Evolutionary conservation across 2,888 invertebrate species (phyloP).

Genomic region (Horisme vitalbata): DNA sequence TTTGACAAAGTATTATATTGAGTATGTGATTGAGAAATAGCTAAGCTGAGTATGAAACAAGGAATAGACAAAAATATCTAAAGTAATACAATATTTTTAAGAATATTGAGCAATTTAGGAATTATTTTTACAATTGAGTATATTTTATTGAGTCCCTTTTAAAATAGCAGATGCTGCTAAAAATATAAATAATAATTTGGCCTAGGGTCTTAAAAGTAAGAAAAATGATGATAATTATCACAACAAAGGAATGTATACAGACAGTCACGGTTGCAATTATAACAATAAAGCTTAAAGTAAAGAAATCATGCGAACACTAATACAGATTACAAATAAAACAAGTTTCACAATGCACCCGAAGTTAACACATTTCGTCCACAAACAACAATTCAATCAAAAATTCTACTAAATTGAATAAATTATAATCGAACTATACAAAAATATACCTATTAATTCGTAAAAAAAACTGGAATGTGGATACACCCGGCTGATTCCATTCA

Average conservation of each 20-base stretch:
- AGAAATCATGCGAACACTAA: conserved; percentile 43
- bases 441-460: conserved; percentile 38
- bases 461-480: conserved; percentile 59
- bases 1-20: conserved; percentile 54
- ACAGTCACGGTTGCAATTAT: conserved; percentile 40
- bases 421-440: conserved; percentile 67
- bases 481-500: conserved; percentile 59
- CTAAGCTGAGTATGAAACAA: conserved; percentile 59
- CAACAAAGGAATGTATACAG: conserved; percentile 35
- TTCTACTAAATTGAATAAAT: conserved; percentile 76
- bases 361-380: conserved; percentile 54
- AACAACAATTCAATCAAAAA: conserved; percentile 68
- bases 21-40: conserved; percentile 66
- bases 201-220: conserved; percentile 16
- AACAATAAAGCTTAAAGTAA: conserved; percentile 43
- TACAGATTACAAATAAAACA: conserved; percentile 37
- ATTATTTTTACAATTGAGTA: conserved; percentile 39
- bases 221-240: conserved; percentile 19
- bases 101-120: conserved; percentile 52
- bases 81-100: conserved; percentile 30
- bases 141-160: conserved; percentile 23
- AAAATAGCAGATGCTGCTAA: background rate
- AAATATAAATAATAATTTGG: conserved; percentile 13
- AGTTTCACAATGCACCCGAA: conserved; percentile 68
- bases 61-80: conserved; percentile 34